Conservation (phyloP, 2,888 invertebrate species). For the Diploptera punctata region DNA sequence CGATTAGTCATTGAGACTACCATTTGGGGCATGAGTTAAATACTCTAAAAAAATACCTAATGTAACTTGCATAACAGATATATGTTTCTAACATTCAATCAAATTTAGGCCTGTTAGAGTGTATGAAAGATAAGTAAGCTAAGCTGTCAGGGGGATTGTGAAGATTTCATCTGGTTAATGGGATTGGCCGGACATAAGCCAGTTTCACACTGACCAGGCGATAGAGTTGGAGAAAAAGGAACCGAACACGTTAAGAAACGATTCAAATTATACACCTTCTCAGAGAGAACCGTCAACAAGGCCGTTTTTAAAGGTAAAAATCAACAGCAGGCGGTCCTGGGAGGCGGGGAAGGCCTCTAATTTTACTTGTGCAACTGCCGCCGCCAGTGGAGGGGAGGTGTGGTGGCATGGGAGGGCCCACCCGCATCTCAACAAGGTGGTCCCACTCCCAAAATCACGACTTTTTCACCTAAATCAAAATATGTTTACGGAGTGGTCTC, state of each 20-base stretch:
- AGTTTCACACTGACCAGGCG: slow-evolving; percentile 2
- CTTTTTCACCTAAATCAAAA: no score
- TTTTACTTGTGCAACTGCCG: slow-evolving; percentile 13
- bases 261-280: slow-evolving; percentile 23
- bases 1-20: no score
- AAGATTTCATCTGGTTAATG: no score
- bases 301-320: slow-evolving; percentile 15
- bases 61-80: no score
- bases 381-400: not conserved
- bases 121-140: no score
- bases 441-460: not conserved
- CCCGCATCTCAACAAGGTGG: not conserved
- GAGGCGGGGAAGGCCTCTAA: slow-evolving; percentile 1
- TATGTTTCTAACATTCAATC: no score
- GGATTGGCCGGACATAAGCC: not conserved
- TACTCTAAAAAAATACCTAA: no score
- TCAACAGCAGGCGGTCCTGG: slow-evolving; percentile 16
- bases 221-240: not conserved
- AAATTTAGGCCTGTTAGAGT: no score
- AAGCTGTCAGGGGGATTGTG: no score
- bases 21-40: no score
- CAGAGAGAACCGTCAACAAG: slow-evolving; percentile 15
- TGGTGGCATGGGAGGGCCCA: not conserved
- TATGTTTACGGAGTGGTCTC: no score
- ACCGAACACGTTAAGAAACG: not conserved